Conservation (phyloP, 2,888 invertebrate species). For the Nebria brevicollis region DNA sequence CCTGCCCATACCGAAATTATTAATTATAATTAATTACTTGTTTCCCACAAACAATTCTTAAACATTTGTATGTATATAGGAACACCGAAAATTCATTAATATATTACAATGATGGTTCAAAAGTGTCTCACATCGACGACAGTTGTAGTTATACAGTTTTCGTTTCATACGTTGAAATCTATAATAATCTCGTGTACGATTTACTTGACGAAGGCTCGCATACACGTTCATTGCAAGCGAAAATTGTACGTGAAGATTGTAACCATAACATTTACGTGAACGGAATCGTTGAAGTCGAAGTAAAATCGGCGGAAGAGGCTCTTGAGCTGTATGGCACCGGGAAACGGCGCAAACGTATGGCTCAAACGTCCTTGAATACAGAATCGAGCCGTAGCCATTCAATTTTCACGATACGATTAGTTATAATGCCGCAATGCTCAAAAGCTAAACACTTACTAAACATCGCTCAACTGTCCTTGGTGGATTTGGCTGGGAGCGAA, state of each 20-base stretch:
- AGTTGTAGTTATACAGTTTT: constrained; percentile 78
- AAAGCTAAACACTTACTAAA: not conserved
- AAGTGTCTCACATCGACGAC: constrained; percentile 17
- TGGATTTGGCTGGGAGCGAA: constrained; percentile 98
- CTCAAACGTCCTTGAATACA: constrained; percentile 91
- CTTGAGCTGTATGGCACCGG: constrained; percentile 90
- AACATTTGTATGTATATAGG: not conserved
- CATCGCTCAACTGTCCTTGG: constrained; percentile 86
- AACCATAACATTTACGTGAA: constrained; percentile 94
- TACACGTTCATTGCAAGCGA: constrained; percentile 79
- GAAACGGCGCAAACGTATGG: constrained; percentile 89
- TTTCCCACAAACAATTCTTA: not conserved
- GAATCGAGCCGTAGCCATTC: constrained; percentile 98
- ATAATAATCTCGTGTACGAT: constrained; percentile 97
- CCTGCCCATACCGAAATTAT: too few relatives aligned
- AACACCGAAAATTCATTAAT: not conserved
- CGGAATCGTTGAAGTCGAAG: constrained; percentile 92
- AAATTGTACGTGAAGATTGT: constrained; percentile 88
- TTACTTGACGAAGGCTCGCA: constrained; percentile 82
- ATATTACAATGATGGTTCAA: constrained; percentile 26
- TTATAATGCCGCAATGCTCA: constrained; percentile 57
- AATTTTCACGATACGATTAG: constrained; percentile 92
- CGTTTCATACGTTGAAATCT: constrained; percentile 95
- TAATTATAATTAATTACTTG: not conserved
- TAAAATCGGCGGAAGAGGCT: constrained; percentile 93